Base-by-base conservation (phyloP, 1,140 invertebrate species). In the Batillaria attramentaria region DNA sequence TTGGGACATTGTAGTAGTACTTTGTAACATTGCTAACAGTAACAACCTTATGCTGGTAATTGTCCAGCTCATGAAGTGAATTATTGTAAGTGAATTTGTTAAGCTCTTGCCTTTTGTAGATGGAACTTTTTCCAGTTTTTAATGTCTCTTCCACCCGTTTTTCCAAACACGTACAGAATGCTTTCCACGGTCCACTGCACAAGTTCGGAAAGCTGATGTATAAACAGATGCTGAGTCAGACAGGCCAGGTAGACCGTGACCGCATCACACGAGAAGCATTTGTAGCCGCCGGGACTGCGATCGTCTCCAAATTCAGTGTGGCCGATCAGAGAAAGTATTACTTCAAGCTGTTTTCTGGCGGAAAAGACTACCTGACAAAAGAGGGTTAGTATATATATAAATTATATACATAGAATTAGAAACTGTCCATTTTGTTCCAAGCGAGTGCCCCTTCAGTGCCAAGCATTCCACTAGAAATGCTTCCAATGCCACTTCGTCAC, bases 181-280 rank as follows among this genome's bases (percentile, higher is more conserved):
- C 86, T 13, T 89, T 89, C 79, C 86, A 88, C 83, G 88, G 87
- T 2, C 88, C 88, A 4, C 79, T 90, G n/a, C 81, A 86, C 54
- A 82, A 82, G 68, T 87, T 89, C 80, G 88, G 88, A 2, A 87
- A 86, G 77, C 79, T 90, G 69, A 66, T 90, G 81, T 89, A 84
- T 65, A 75, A 43, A 33, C 86, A 89, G 65, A 79, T 82, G 43
- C 78, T 57, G 24, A 80, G 62, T 57, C n/a, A n/a, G n/a, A n/a
- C n/a, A n/a, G 69, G 78, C 37, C 65, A 84, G 37, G 73, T 81
- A 28, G 81, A 68, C 70, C 77, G 81, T 31, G 88, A 88, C 18
- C 72, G 88, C 46, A 89, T 89, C 76, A 89, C 83, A 18, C 77
- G 84, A 62, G 85, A 90, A 77, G 86, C 89, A 80, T 90, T 89